These are phyloP conservation scores for Lottia scabra DNA, from an alignment of 2,888 invertebrate species.

Conservation along the genomic window DNA sequence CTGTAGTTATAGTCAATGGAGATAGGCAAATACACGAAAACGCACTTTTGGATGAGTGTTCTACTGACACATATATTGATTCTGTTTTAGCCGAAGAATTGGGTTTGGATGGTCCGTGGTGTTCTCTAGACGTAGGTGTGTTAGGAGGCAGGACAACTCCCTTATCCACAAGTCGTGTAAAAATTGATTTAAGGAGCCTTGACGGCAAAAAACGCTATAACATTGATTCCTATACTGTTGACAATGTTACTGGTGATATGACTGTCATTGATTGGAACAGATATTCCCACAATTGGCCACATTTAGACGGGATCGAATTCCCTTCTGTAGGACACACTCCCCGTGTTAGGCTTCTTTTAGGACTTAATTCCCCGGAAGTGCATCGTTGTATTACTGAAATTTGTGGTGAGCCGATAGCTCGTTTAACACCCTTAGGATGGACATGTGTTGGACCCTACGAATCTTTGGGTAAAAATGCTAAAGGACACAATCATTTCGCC, in stretches of 20 bases:
- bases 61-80: constrained; percentile 3
- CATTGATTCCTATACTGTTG: not conserved
- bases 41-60: not conserved
- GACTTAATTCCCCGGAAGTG: constrained; percentile 4
- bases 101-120: not conserved
- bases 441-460: constrained; percentile 5
- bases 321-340: not conserved
- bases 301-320: constrained; percentile 12
- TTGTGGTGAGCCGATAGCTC: constrained; percentile 10
- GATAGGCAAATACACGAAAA: not conserved
- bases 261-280: constrained; percentile 6
- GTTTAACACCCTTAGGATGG: constrained; percentile 18
- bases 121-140: not conserved
- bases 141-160: not conserved
- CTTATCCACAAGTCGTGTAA: not conserved
- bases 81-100: constrained; percentile 8
- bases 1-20: not conserved
- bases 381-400: constrained; percentile 10
- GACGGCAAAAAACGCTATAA: not conserved
- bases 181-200: not conserved
- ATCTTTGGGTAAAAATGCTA: not conserved
- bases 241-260: constrained; percentile 13
- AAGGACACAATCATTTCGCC: not conserved
- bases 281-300: constrained; percentile 6
- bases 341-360: constrained; percentile 11